phyloP scores from a whole-genome alignment of 2,797 vertebrate genomes.

The Molossus molossus region DNA sequence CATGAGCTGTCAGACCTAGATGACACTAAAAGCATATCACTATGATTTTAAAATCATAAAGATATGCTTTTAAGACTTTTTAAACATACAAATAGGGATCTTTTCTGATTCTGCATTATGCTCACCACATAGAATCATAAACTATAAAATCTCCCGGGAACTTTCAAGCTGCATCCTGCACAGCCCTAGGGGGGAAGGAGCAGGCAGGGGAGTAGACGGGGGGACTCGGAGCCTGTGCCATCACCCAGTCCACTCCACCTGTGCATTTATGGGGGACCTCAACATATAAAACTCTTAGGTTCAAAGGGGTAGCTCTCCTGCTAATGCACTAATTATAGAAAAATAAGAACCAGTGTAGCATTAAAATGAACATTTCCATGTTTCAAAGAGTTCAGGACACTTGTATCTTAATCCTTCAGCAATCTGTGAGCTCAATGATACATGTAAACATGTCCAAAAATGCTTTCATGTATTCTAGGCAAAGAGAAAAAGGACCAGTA shows the following conservation, averaged over 20 bases:
- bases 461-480: neutral
- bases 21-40: neutral
- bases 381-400: neutral
- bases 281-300: neutral
- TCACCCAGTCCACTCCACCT: neutral
- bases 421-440: neutral
- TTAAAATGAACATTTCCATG: neutral
- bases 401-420: neutral
- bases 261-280: neutral
- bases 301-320: neutral
- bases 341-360: neutral
- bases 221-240: neutral
- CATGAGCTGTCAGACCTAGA: neutral
- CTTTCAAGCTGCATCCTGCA: neutral
- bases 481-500: conserved; percentile 37
- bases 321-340: neutral
- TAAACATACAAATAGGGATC: neutral
- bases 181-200: neutral
- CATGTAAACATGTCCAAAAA: neutral
- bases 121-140: neutral
- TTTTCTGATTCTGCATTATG: neutral
- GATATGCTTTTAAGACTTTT: neutral
- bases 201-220: no score
- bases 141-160: neutral
- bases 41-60: neutral